Percentiles rank a stretch among this genome's conserved stretches.
phyloP scores from a whole-genome alignment of 2,113 vertebrate species.

The Ptilorrhoa leucosticta region DNA sequence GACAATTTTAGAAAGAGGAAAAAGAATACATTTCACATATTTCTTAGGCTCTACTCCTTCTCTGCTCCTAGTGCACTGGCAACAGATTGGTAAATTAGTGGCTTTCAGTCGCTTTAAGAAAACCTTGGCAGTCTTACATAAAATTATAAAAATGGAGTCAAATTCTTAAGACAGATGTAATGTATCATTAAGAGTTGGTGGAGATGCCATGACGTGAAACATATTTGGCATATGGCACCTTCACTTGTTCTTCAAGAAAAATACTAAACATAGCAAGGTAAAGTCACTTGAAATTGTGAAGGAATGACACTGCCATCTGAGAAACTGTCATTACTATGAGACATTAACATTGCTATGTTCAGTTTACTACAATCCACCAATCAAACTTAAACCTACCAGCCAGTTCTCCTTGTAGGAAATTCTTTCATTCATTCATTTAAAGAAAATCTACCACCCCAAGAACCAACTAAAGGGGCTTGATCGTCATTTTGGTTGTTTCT shows the following conservation, averaged over 20 bases:
- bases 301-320: background rate
- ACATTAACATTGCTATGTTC: background rate
- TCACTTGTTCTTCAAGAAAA: constrained; percentile 9
- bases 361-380: background rate
- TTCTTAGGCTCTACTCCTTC: background rate
- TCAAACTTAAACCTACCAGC: background rate
- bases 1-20: background rate
- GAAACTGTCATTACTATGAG: background rate
- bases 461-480: background rate
- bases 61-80: background rate
- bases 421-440: background rate
- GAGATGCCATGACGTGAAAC: background rate
- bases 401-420: background rate
- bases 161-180: background rate
- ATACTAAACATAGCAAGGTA: background rate
- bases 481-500: background rate
- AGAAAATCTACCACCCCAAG: background rate
- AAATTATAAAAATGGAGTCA: background rate
- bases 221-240: background rate
- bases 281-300: background rate
- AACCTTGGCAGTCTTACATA: background rate
- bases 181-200: background rate
- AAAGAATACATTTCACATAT: background rate
- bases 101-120: background rate
- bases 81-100: background rate